Base-by-base conservation (phyloP, 2,797 vertebrate species). In the Ctenochaetus hawaiiensis region DNA sequence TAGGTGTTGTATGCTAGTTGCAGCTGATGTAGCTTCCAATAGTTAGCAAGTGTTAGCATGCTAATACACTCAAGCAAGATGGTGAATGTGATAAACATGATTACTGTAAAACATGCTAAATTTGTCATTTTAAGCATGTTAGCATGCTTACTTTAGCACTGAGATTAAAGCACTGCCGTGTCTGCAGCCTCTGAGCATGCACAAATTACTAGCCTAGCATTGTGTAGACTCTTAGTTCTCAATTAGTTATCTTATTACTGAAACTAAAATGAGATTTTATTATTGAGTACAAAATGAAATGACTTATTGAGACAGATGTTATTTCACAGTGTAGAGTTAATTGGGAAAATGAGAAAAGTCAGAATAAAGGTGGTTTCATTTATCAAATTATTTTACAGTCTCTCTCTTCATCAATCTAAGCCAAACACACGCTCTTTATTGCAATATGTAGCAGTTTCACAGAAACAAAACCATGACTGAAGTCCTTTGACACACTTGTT, bases 271-370 rank as follows among this genome's bases (percentile, higher is more conserved):
- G 41, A 54, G 37, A 22, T 3, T 1, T 12, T 41, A 11, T 2
- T 41, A 12, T 12, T 41, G 39, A 41, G 30, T 7, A 41, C 39
- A 41, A 12, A 41, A 41, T 41, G 2, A 12, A 41, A 41, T 41
- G 9, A 9, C 39, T 41, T 9, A 41, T 41, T 41, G 5, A 37
- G 39, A 34, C 41, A 18, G 22, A 26, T 9, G 17, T 30, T 71
- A 34, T 34, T 77, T 52, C 18, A 51, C 41, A 82, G 72, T 77
- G 34, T 43, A 78, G 70, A 54, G 73, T 20, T 20, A 30, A 79
- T 39, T 78, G 65, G 64, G 48, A 78, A 72, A 78, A 76, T 71
- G 61, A 83, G 77, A 77, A 59, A 58, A 48, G 75, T 62, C 54
- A 54, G 59, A 56, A 18, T 58, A 53, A 64, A 61, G 41, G 34